Evolutionary conservation across 2,797 vertebrate species (phyloP), one percentile per base, ranked within the genome.

Genomic region (Helostoma temminkii): DNA sequence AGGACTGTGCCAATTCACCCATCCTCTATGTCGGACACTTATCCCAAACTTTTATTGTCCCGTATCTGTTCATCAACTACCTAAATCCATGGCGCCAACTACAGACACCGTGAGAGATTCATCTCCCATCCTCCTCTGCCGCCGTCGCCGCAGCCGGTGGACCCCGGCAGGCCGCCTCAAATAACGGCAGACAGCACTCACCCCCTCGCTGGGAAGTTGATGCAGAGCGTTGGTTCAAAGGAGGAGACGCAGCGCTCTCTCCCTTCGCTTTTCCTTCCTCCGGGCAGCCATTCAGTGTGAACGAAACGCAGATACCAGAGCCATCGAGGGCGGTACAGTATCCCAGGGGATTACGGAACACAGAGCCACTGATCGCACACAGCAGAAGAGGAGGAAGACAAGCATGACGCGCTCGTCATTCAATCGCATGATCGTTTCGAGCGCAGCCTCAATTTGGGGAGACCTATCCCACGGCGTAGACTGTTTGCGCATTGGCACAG

Each of bases 241-340:
- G 81, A 88, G 85, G 82, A 83, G 90, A 88, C 84, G 68, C 81
- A 30, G 81, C 69, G 62, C 82, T 73, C 82, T 78, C 62, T 88
- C 88, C 84, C 86, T 81, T 82, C 78, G 85, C 76, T 83, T 85
- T 66, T 76, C 88, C 87, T 85, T 50, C 91, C 92, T 92, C 94
- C 92, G 56, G 91, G 92, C 93, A 88, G 94, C 95, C 96, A 96
- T 96, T 97, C 95, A 96, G 94, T 95, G 94, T 89, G 89, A 91
- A 92, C 82, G 89, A 42, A 71, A 24, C 83, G 89, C 92, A 88
- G 92, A 94, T 88, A 85, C 78, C 93, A 89, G 94, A 94, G 88
- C 87, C 78, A 89, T 92, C 90, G 93, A 93, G 91, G 86, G 88
- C 88, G 84, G 89, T 77, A 72, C 90, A 74, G 84, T 85, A 55